Evolutionary conservation across 2,113 vertebrate genomes (phyloP).

Genomic region (Cynopterus brachyotis): DNA sequence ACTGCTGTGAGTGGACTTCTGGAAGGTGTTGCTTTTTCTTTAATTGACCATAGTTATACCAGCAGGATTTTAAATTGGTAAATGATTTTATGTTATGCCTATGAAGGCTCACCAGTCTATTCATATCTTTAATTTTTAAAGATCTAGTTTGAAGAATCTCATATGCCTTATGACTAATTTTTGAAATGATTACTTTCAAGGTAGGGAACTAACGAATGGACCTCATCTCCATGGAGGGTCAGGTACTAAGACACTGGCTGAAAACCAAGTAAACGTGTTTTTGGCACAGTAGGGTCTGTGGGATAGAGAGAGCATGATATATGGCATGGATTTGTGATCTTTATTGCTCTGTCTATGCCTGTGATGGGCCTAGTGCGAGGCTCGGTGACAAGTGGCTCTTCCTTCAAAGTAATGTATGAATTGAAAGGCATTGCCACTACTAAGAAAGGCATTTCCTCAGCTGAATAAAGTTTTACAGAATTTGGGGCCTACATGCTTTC

Average conservation of each 20-base stretch:
- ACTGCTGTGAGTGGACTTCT: not conserved
- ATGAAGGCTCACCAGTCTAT: not conserved
- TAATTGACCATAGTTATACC: not conserved
- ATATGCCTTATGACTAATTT: not conserved
- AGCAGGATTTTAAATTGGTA: not conserved
- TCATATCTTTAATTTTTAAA: not conserved
- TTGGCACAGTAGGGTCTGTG: not conserved
- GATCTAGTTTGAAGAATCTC: not conserved
- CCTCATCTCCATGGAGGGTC: not conserved
- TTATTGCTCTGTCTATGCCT: not conserved
- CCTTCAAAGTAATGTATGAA: not conserved
- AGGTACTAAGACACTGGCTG: not conserved
- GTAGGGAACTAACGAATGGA: not conserved
- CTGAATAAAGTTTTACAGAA: not conserved
- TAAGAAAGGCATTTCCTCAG: not conserved
- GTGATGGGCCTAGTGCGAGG: not conserved
- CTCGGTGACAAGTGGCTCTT: not conserved
- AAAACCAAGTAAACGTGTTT: not conserved
- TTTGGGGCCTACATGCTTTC: not conserved
- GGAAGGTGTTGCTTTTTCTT: not conserved
- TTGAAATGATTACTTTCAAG: not conserved
- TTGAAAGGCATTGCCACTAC: not conserved
- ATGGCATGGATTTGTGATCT: not conserved
- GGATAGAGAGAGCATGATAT: not conserved
- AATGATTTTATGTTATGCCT: not conserved